Evolutionary conservation across 2,797 vertebrate genomes (phyloP).

Genomic region (Spheniscus humboldti): DNA sequence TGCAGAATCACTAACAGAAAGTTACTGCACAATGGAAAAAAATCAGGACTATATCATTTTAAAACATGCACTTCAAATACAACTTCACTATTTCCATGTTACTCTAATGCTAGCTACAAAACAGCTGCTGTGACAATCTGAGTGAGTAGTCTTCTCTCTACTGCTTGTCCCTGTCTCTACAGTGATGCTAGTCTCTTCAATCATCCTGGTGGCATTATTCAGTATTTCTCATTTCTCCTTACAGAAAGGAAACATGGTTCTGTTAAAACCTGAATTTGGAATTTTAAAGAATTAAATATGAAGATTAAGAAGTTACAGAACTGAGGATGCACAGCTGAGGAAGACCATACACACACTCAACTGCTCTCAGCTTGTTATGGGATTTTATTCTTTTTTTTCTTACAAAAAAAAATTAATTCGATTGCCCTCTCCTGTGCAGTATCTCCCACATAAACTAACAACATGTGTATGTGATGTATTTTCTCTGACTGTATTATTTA

Average conservation of each 20-base stretch:
- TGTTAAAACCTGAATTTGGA: neutral
- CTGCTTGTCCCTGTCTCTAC: neutral
- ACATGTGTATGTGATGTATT: neutral
- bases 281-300: neutral
- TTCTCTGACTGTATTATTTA: neutral
- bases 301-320: neutral
- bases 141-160: neutral
- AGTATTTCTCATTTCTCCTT: neutral
- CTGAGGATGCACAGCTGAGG: neutral
- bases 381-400: neutral
- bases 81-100: neutral
- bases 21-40: neutral
- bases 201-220: too few species aligned
- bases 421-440: neutral
- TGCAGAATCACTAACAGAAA: neutral
- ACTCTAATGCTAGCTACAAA: neutral
- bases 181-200: accelerated
- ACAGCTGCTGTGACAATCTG: neutral
- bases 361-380: neutral
- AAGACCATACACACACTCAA: neutral
- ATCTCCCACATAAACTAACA: neutral
- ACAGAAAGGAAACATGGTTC: neutral
- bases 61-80: neutral
- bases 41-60: neutral
- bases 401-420: neutral